Percentiles rank a stretch among this genome's conserved stretches.
Evolutionary conservation across 1,140 invertebrate genomes (phyloP).

Genomic region (Copidosoma floridanum): DNA sequence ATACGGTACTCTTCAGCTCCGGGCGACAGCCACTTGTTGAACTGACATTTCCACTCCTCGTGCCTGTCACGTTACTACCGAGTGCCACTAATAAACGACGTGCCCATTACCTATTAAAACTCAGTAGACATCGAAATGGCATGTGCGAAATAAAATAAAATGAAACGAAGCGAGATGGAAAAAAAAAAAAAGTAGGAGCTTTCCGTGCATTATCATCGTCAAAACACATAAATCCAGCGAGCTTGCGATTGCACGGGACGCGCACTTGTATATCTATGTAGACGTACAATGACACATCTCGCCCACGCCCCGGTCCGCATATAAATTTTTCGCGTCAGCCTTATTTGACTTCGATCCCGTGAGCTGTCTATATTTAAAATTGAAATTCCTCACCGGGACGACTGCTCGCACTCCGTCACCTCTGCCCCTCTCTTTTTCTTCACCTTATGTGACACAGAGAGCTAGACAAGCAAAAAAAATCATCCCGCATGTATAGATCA

Average conservation of each 20-base stretch:
- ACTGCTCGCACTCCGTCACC: not conserved
- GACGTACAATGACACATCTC: no score
- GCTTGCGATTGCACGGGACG: no score
- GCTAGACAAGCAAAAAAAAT: constrained; percentile 10
- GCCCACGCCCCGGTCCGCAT: not conserved
- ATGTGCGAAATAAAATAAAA: no score
- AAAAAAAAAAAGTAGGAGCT: no score
- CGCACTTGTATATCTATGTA: no score
- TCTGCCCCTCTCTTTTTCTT: not conserved
- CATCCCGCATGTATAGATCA: constrained; percentile 10
- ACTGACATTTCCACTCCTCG: constrained; percentile 74
- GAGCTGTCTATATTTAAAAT: constrained; percentile 16
- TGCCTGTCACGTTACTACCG: constrained; percentile 58
- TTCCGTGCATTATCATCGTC: no score
- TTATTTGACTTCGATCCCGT: not conserved
- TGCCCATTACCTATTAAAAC: no score
- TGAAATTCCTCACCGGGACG: constrained; percentile 30
- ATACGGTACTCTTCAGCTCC: no score
- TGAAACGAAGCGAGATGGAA: no score
- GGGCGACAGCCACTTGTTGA: constrained; percentile 66
- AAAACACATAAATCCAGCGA: no score
- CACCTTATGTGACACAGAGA: not conserved
- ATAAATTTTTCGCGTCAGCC: not conserved
- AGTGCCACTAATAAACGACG: no score
- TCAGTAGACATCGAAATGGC: no score